Base-by-base conservation (phyloP, 2,888 invertebrate genomes). In the Phortica okadai region DNA sequence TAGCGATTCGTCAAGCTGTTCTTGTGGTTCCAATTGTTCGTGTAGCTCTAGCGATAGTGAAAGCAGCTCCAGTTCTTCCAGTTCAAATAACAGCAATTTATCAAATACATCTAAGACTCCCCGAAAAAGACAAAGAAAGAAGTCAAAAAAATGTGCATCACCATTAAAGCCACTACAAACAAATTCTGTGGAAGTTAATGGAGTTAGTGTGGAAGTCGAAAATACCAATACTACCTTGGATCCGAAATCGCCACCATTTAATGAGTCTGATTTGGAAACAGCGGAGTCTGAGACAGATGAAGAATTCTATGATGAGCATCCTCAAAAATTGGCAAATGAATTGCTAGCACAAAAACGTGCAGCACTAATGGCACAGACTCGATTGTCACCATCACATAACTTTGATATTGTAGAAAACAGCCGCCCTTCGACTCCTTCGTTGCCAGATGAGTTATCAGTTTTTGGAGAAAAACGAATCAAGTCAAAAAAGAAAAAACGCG, bases 281-380 rank as follows among this genome's bases (percentile, higher is more conserved):
- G 95, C 95, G 16, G 95, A 97, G 90, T 95, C 96, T 72, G 96
- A 96, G 80, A 96, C 96, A 0, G 97, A 97, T 90, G 97, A 97
- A 92, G 97, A 97, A 83, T 97, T 97, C 90, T 97, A 97, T 89
- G 97, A 97, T 89, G 94, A 96, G 84, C 94, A 96, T 90, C 97
- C 97, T 0, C 96, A 96, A 84, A 93, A 93, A 85, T 90, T 95
- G 78, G 96, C 95, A 1, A 95, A 93, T 81, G 95, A 96, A 89
- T 84, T 96, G 74, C 90, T 96, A 70, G 94, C 94, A 11, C 95
- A 96, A 86, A 96, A 96, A 89, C 93, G 95, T 4, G 95, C 94
- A 82, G 94, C 95, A 81, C 89, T 95, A 74, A 90, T 95, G 88
- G 91, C 93, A 73, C 75, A 94, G 45, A 94, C 95, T 1, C 93